A percentile compares a stretch with the other conserved stretches of the same genome.
Conservation (phyloP, 2,797 vertebrate species). For the Masticophis lateralis region DNA sequence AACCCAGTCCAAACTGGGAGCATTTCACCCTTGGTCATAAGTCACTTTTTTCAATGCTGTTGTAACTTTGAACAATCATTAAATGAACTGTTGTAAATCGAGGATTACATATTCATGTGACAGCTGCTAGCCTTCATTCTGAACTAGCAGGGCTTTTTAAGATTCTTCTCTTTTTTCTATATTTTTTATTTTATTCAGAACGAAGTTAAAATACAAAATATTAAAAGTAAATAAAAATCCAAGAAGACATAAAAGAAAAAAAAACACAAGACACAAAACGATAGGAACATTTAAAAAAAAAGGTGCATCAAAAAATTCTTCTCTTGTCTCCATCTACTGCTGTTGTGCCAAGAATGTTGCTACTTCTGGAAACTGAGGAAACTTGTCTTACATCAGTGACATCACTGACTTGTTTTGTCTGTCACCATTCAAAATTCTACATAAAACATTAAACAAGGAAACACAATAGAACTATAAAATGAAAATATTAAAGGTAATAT, state of each 20-base stretch:
- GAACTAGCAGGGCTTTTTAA: not conserved
- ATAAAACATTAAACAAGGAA: not conserved
- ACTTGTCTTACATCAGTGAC: not conserved
- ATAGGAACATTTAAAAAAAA: too few relatives aligned
- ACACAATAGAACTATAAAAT: not conserved
- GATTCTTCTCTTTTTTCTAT: not conserved
- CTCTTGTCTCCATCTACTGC: not conserved
- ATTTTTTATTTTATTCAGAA: too few relatives aligned
- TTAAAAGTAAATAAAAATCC: too few relatives aligned
- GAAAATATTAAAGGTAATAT: not conserved
- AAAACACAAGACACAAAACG: too few relatives aligned
- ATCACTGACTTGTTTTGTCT: not conserved
- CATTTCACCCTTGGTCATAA: too few relatives aligned
- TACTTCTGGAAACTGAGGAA: not conserved
- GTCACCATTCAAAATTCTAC: not conserved
- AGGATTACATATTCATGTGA: not conserved
- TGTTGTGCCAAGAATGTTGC: not conserved
- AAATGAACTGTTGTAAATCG: not conserved
- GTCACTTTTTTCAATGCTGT: not conserved
- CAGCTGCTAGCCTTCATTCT: not conserved
- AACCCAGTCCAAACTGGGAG: too few relatives aligned
- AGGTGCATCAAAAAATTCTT: not conserved
- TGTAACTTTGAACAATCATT: not conserved
- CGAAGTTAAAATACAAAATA: too few relatives aligned
- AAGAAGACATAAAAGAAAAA: too few relatives aligned